Percentiles rank a stretch among this genome's conserved stretches.
Conservation (phyloP, 2,113 vertebrate species). For the Rhinolophus sinicus region DNA sequence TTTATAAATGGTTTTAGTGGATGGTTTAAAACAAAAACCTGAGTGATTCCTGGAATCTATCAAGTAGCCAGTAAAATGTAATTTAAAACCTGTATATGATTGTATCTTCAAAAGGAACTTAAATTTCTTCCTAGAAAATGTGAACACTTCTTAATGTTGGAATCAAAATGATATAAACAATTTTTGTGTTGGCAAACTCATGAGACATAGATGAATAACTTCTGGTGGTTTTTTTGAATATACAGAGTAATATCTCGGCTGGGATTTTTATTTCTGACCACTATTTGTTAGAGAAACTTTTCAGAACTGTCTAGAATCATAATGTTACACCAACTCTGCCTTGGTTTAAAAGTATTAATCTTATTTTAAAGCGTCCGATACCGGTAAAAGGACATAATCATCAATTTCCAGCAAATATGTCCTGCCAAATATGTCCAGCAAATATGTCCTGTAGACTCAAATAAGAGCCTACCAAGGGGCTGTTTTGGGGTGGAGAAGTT, state of each 20-base stretch:
- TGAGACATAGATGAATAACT: background rate
- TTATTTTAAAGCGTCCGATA: conserved; percentile 24
- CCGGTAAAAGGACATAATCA: background rate
- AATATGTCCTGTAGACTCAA: background rate
- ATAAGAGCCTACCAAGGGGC: background rate
- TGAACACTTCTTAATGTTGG: conserved; percentile 5
- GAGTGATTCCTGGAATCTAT: conserved; percentile 7
- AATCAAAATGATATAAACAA: background rate
- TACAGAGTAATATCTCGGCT: background rate
- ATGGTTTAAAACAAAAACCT: conserved; percentile 10
- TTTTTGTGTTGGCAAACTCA: background rate
- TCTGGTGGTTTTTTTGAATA: background rate
- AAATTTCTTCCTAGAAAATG: conserved; percentile 19
- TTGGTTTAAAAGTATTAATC: conserved; percentile 9
- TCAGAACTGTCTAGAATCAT: background rate
- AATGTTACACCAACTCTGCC: background rate
- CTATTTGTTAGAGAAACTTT: conserved; percentile 13
- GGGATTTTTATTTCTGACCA: conserved; percentile 46
- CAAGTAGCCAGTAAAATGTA: conserved; percentile 19
- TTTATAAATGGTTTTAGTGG: conserved; percentile 42
- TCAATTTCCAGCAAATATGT: background rate
- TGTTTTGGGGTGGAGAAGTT: background rate
- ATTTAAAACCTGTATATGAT: background rate
- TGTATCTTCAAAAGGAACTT: background rate
- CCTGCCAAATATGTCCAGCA: background rate